Base-by-base conservation (phyloP, 1,140 invertebrate species). In the Nomia melanderi region DNA sequence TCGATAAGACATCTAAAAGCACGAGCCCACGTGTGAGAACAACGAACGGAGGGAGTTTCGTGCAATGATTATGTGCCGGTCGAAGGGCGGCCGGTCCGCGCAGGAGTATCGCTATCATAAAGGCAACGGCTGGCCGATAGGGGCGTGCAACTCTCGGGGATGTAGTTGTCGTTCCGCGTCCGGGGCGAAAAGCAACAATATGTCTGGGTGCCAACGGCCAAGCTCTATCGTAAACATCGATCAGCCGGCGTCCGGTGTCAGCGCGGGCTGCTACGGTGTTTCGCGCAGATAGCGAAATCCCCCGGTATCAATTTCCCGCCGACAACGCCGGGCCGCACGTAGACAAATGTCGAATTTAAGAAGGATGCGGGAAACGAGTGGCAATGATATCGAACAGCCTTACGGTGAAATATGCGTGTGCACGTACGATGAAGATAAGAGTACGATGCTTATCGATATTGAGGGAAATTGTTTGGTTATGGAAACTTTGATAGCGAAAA, bases 271-370 rank as follows among this genome's bases (percentile, higher is more conserved):
- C 44, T 5, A 29, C 41, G 66, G 41, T 65, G 54, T 69, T 69
- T 7, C 66, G 53, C 12, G 66, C 66, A 69, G 66, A 57, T 57
- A 69, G 66, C 66, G 56, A 69, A 69, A 69, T 74, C 31, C 69
- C 41, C 50, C 59, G 60, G 50, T 71, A 82, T 82, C 80, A 81
- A 82, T 81, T 78, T 83, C 77, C 27, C 72, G 53, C 12, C 47
- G 69, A 73, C 82, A 50, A 77, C 39, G 64, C 44, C 47, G 29
- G 50, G n/a, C n/a, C 70, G 33, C 53, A n/a, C 82, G 50, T 59
- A 74, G 81, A 83, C 83, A 81, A 85, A 85, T 79, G 62, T 62
- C 74, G 56, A 64, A 77, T 75, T 79, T 60, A 72, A 81, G 69
- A 70, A 65, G 54, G 12, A 25, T 14, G 23, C 47, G 11, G 59